phyloP scores from a whole-genome alignment of 2,888 invertebrate species.

The Rhagium mordax region DNA sequence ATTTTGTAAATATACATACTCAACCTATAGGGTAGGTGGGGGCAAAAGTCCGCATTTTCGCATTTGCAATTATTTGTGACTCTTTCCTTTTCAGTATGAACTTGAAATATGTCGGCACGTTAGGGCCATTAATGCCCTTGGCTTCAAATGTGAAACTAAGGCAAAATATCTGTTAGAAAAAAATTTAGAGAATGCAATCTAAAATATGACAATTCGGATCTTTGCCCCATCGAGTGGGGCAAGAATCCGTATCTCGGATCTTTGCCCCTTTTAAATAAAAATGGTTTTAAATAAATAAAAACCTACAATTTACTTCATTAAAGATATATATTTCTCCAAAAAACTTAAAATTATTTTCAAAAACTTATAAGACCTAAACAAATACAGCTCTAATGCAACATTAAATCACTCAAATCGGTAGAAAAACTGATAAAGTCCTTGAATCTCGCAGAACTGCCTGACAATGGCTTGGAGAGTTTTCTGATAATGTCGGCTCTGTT shows the following conservation, averaged over 20 bases:
- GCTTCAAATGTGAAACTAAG: not conserved
- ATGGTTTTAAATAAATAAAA: slow-evolving; percentile 9
- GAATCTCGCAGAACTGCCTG: not conserved
- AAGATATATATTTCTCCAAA: not conserved
- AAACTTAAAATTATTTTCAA: not conserved
- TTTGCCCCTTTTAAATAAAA: slow-evolving; percentile 13
- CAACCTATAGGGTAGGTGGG: not conserved
- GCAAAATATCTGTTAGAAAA: not conserved
- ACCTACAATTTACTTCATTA: not conserved
- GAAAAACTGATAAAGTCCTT: not conserved
- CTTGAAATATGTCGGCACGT: not conserved
- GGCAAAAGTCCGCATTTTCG: not conserved
- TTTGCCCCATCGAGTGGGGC: not conserved
- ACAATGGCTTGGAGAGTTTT: not conserved
- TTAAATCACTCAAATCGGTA: too few species aligned
- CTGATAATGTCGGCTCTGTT: not conserved
- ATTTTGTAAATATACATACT: too few species aligned
- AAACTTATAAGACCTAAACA: too few species aligned
- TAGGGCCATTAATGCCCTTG: not conserved
- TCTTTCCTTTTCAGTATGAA: not conserved
- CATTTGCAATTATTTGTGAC: not conserved
- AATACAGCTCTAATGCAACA: too few species aligned
- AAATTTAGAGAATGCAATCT: not conserved
- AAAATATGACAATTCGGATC: too few species aligned
- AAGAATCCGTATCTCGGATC: not conserved